A percentile compares a stretch with the other conserved stretches of the same genome.
These are phyloP conservation scores for Theocolax elegans DNA, from an alignment of 1,140 invertebrate genomes.

Conservation along the genomic window DNA sequence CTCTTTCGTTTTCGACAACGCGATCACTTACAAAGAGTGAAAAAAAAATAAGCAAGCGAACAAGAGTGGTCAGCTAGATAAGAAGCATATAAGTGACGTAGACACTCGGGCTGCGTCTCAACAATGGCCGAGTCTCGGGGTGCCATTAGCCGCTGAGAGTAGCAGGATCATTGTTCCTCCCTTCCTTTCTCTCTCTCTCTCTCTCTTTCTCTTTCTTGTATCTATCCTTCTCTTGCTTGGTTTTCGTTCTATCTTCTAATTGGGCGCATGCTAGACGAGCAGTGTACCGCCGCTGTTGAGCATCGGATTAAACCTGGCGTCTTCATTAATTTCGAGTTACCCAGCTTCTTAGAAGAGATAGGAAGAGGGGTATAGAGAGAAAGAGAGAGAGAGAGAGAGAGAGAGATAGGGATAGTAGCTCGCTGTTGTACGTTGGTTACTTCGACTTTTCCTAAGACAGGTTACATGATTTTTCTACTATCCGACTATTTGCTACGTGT, in stretches of 20 bases:
- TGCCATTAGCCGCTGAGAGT: conserved; percentile 21
- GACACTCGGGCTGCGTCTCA: conserved; percentile 5
- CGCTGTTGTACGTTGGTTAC: too few species aligned
- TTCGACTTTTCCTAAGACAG: too few species aligned
- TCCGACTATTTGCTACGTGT: too few species aligned
- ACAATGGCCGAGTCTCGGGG: conserved; percentile 12
- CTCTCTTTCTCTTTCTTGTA: background rate
- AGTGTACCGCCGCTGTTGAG: background rate
- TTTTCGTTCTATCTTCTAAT: conserved; percentile 8
- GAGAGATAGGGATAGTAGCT: too few species aligned
- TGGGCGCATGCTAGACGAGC: background rate
- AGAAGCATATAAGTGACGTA: conserved; percentile 7
- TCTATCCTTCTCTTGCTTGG: background rate
- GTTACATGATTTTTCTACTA: too few species aligned
- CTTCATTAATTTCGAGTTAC: conserved; percentile 18
- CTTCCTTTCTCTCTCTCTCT: background rate
- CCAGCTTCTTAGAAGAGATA: too few species aligned
- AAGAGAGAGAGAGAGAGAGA: too few species aligned
- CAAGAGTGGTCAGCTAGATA: background rate
- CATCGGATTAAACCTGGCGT: background rate
- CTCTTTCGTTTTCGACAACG: too few species aligned
- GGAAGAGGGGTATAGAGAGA: too few species aligned
- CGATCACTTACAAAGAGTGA: background rate
- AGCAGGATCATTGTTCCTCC: conserved; percentile 3
- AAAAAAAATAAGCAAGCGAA: background rate